A percentile compares a stretch with the other conserved stretches of the same genome.
phyloP scores from a whole-genome alignment of 2,113 vertebrate genomes.

The Sebastes fasciatus region DNA sequence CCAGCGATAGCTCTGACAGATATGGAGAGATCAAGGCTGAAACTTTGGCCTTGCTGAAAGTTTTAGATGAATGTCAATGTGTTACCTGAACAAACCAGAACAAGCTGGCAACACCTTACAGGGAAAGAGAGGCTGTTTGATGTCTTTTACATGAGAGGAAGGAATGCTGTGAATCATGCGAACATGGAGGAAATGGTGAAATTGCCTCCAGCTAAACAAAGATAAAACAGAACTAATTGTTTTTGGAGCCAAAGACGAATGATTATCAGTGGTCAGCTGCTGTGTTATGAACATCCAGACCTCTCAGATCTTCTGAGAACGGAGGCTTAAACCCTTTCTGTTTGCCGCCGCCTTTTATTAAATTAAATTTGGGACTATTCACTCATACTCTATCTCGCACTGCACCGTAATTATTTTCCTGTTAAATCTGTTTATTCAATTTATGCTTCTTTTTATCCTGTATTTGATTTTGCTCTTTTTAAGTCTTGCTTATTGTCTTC shows the following conservation, averaged over 20 bases:
- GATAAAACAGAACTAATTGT: background rate
- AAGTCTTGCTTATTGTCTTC: background rate
- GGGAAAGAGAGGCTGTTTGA: slow-evolving; percentile 49
- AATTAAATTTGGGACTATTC: background rate
- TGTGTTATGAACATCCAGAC: background rate
- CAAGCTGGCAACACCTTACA: slow-evolving; percentile 26
- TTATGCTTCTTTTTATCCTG: background rate
- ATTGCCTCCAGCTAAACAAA: background rate
- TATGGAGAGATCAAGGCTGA: slow-evolving; percentile 65
- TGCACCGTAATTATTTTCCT: background rate
- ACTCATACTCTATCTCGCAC: background rate
- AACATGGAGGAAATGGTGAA: slow-evolving; percentile 1
- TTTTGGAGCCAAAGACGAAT: background rate
- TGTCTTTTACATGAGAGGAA: slow-evolving; percentile 51
- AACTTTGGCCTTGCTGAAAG: slow-evolving; percentile 70
- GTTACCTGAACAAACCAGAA: slow-evolving; percentile 34
- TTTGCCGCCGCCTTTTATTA: background rate
- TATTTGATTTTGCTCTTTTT: background rate
- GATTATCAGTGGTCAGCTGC: background rate
- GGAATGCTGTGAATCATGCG: slow-evolving; percentile 12
- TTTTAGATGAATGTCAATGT: slow-evolving; percentile 65
- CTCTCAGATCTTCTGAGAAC: background rate
- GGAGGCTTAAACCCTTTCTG: background rate
- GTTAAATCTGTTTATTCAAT: background rate
- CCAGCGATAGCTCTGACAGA: slow-evolving; percentile 63